These are phyloP conservation scores for Dendropsophus ebraccatus DNA, from an alignment of 2,113 vertebrate genomes.

Conservation along the genomic window DNA sequence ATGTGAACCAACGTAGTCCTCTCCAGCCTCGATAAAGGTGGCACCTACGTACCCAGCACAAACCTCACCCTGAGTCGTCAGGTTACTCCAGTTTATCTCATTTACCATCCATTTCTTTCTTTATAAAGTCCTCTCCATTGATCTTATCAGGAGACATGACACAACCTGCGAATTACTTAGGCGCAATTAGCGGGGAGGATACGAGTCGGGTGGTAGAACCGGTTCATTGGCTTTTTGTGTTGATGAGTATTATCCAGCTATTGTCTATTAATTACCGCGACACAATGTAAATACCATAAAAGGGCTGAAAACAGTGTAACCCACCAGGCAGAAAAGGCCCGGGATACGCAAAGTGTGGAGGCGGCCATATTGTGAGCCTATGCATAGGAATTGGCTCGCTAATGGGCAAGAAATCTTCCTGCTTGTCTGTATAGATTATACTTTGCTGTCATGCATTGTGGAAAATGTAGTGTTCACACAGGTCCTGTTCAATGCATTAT, in stretches of 20 bases:
- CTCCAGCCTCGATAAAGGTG: no score
- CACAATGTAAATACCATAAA: not conserved
- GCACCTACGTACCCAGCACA: no score
- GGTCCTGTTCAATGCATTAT: no score
- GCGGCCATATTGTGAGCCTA: not conserved
- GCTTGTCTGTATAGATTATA: no score
- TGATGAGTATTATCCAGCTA: not conserved
- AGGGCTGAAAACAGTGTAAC: not conserved
- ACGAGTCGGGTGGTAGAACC: not conserved
- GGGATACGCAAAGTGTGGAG: not conserved
- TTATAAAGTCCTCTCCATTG: not conserved
- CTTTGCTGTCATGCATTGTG: not conserved
- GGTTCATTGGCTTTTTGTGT: not conserved
- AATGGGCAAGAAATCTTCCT: no score
- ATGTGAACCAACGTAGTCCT: not conserved
- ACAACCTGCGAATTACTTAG: not conserved
- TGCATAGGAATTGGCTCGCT: no score
- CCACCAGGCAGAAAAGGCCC: not conserved
- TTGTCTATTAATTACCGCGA: not conserved
- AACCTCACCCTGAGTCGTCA: not conserved
- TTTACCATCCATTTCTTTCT: not conserved
- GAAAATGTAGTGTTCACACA: no score
- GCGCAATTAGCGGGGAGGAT: not conserved
- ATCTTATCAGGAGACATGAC: slow-evolving; percentile 24
- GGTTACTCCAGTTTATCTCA: slow-evolving; percentile 4